These are phyloP conservation scores for Crypturellus tataupa DNA, from an alignment of 2,797 vertebrate genomes.

Conservation along the genomic window DNA sequence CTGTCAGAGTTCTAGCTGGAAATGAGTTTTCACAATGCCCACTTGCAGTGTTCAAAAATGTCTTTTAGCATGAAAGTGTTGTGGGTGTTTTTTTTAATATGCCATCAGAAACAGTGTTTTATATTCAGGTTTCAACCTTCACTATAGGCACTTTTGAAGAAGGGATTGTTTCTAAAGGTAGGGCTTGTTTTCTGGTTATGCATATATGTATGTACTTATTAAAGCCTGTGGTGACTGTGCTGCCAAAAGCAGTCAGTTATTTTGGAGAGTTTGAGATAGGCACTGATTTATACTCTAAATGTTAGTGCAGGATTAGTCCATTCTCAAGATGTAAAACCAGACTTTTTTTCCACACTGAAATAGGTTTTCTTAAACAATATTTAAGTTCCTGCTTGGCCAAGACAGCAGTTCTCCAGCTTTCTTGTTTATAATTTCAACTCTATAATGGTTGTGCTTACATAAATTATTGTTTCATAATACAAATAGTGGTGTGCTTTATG, in stretches of 20 bases:
- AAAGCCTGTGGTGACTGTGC: not conserved
- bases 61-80: not conserved
- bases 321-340: not conserved
- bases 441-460: not conserved
- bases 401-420: not conserved
- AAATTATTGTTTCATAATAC: conserved; percentile 13
- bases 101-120: not conserved
- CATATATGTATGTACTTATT: not conserved
- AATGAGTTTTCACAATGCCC: not conserved
- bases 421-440: not conserved
- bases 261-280: not conserved
- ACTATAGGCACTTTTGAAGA: not conserved
- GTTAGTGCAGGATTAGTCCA: not conserved
- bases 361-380: not conserved
- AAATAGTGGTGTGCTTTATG: not conserved
- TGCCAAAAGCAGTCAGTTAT: not conserved
- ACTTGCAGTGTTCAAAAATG: not conserved
- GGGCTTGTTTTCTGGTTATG: not conserved
- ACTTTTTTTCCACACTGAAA: not conserved
- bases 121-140: not conserved
- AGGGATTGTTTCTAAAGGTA: not conserved
- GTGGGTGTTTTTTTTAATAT: not conserved
- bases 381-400: conserved; percentile 10
- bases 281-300: not conserved
- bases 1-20: not conserved